Conservation (phyloP, 1,140 invertebrate species). For the Drosophila mojavensis region DNA sequence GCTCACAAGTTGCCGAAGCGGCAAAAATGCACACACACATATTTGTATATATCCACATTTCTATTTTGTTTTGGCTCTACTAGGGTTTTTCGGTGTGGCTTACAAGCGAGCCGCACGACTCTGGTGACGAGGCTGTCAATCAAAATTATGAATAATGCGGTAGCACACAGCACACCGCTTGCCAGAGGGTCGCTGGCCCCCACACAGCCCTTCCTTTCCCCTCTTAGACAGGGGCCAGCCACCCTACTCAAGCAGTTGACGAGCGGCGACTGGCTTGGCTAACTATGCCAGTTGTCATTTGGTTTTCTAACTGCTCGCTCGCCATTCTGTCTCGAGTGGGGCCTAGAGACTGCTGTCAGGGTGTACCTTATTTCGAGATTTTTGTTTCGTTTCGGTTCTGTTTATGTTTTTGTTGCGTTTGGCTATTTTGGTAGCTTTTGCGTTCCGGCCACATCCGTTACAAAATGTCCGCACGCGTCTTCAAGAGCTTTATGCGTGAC, state of each 20-base stretch:
- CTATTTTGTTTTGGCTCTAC: slow-evolving; percentile 23
- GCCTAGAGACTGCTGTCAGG: slow-evolving; percentile 5
- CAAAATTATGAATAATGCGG: slow-evolving; percentile 73
- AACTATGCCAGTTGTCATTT: slow-evolving; percentile 68
- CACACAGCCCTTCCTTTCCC: no score
- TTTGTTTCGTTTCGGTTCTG: neutral
- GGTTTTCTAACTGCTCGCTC: slow-evolving; percentile 51
- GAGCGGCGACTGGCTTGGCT: slow-evolving; percentile 42
- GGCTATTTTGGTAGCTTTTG: neutral
- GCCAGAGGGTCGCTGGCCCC: slow-evolving; percentile 34
- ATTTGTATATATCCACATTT: slow-evolving; percentile 42
- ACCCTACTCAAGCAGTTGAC: slow-evolving; percentile 33
- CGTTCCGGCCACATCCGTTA: slow-evolving; percentile 1
- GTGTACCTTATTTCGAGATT: slow-evolving; percentile 15
- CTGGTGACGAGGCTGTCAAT: slow-evolving; percentile 61
- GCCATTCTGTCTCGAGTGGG: slow-evolving; percentile 12
- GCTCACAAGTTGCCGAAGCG: slow-evolving; percentile 49
- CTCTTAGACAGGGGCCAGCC: neutral
- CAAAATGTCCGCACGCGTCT: slow-evolving; percentile 70
- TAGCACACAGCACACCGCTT: slow-evolving; percentile 7
- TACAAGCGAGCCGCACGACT: slow-evolving; percentile 28
- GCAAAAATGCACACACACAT: slow-evolving; percentile 64
- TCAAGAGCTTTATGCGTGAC: slow-evolving; percentile 77
- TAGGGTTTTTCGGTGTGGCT: slow-evolving; percentile 12
- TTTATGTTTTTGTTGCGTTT: neutral